These are phyloP conservation scores for Cyrtonyx montezumae DNA, from an alignment of 2,113 vertebrate genomes.

Conservation along the genomic window DNA sequence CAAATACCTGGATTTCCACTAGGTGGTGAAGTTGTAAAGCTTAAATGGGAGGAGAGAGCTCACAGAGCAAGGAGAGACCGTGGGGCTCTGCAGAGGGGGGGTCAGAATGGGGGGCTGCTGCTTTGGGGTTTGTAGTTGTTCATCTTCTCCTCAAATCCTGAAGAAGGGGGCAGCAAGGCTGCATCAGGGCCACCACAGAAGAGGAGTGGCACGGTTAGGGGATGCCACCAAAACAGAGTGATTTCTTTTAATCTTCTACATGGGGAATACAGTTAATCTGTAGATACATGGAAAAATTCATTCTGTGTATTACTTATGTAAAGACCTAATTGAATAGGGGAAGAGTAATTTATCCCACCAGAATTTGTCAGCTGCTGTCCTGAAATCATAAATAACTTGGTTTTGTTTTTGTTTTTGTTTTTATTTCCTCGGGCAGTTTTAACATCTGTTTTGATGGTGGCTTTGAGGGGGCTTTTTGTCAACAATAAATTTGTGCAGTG, in stretches of 20 bases:
- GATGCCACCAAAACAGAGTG: neutral
- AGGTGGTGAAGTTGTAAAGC: slow-evolving; percentile 73
- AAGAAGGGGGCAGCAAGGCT: neutral
- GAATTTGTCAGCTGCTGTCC: neutral
- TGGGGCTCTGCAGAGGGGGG: neutral
- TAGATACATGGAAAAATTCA: neutral
- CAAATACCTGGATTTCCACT: slow-evolving; percentile 52
- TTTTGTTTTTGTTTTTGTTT: neutral
- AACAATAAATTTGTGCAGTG: neutral
- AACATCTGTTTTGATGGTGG: neutral
- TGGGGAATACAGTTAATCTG: neutral
- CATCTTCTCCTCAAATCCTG: neutral
- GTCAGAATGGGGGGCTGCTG: neutral
- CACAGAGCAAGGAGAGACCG: neutral
- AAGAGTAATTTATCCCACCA: neutral
- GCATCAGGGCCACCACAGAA: neutral
- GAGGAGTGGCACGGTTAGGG: rapidly evolving
- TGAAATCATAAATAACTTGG: neutral
- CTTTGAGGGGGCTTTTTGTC: neutral
- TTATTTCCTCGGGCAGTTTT: neutral
- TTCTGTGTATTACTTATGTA: neutral
- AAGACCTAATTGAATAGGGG: neutral
- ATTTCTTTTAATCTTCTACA: neutral
- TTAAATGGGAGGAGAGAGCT: neutral
- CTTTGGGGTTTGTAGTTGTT: neutral